Evolutionary conservation across 2,888 invertebrate species (phyloP).

Genomic region (Pachliopta kotzebuea): DNA sequence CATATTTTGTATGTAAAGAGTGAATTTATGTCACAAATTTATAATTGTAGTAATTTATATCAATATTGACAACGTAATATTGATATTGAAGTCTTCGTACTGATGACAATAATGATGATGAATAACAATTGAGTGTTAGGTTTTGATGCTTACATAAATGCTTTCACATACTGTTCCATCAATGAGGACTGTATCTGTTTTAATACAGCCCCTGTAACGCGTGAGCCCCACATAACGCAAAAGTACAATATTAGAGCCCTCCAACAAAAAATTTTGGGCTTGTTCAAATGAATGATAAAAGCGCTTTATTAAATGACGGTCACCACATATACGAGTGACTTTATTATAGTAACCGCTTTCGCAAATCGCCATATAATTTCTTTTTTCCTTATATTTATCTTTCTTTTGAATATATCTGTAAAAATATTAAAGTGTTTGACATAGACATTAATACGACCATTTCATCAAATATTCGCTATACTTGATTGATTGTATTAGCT

Average conservation of each 20-base stretch:
- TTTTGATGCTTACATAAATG: slow-evolving; percentile 77
- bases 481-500: neutral
- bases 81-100: too few relatives aligned
- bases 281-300: slow-evolving; percentile 74
- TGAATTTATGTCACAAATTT: too few relatives aligned
- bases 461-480: neutral
- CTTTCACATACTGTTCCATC: slow-evolving; percentile 81
- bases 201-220: slow-evolving; percentile 76
- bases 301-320: slow-evolving; percentile 64
- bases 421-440: slow-evolving; percentile 22
- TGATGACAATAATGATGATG: too few relatives aligned
- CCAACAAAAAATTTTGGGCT: slow-evolving; percentile 78
- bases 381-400: slow-evolving; percentile 70
- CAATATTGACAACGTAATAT: too few relatives aligned
- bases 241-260: slow-evolving; percentile 82
- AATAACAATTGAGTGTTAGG: too few relatives aligned
- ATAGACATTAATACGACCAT: too few relatives aligned
- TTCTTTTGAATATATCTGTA: slow-evolving; percentile 67
- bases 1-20: too few relatives aligned
- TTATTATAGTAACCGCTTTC: slow-evolving; percentile 79
- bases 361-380: slow-evolving; percentile 77
- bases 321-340: slow-evolving; percentile 70
- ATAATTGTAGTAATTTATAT: too few relatives aligned
- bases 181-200: slow-evolving; percentile 79
- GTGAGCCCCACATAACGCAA: slow-evolving; percentile 81